Base-by-base conservation (phyloP, 2,113 vertebrate genomes). In the Poecile atricapillus region DNA sequence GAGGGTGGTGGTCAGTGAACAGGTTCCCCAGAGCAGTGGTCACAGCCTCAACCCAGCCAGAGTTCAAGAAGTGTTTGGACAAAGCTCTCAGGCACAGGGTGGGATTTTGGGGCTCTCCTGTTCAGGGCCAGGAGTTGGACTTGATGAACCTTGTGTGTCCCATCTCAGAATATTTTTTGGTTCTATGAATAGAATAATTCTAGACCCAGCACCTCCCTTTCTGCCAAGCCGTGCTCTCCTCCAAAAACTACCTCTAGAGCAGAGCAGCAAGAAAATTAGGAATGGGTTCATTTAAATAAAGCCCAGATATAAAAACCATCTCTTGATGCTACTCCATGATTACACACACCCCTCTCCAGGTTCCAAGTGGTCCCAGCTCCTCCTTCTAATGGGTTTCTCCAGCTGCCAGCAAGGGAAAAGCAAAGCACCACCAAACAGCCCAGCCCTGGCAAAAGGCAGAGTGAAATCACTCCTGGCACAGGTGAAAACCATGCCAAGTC, bases 401-500 rank as follows among this genome's bases (percentile, higher is more conserved):
- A 91, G 41, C 71, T 71, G 50, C 46, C 84, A 89, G 50, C 53
- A 46, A 58, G 41, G 24, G 37, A 33, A 58, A 83, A 44, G 44
- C 39, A 6, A 89, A 90, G 47, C 56, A 74, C 56, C 81, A 50
- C 60, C 55, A 55, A 43, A 49, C 5, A 77, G 71, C 67, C 76
- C 83, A 75, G 65, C 65, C 77, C 84, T 30, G 60, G 50, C 59
- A 39, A 73, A 73, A 39, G 28, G 80, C 91, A 75, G 85, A 27
- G 64, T 94, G 93, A 90, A 92, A 82, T 89, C 87, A 90, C 75
- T 71, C 62, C 92, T 88, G 94, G 88, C 88, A 78, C 91, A 94
- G 93, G 95, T 96, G 67, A 44, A 74, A 92, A 71, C 63, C 59
- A 43, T 81, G 64, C 64, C 74, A 68, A 49, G 69, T 1, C 50